A percentile compares a stretch with the other conserved stretches of the same genome.
Evolutionary conservation across 2,113 vertebrate species (phyloP).

Genomic region (Eupsittula cactorum): DNA sequence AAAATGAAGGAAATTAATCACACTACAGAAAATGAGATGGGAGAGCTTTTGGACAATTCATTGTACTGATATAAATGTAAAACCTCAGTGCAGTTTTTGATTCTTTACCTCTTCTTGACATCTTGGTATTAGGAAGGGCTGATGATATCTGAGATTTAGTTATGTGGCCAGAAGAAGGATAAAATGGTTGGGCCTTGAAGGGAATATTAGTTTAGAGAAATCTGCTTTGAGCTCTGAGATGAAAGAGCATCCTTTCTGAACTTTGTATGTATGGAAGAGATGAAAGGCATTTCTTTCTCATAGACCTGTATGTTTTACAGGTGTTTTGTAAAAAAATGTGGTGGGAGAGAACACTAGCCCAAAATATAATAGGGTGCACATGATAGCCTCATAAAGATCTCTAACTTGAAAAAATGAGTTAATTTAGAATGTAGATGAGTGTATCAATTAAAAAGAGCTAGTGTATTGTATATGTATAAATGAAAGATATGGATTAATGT

Average conservation of each 20-base stretch:
- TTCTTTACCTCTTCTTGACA: background rate
- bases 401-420: background rate
- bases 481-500: background rate
- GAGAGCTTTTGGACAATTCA: background rate
- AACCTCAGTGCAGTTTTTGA: background rate
- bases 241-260: background rate
- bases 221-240: background rate
- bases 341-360: accelerated
- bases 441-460: background rate
- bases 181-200: background rate
- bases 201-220: background rate
- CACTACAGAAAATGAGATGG: background rate
- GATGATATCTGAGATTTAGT: background rate
- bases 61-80: background rate
- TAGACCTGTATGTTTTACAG: background rate
- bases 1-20: background rate
- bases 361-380: accelerated
- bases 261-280: background rate
- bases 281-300: background rate
- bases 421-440: background rate
- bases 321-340: accelerated
- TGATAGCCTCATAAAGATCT: background rate
- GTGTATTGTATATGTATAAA: background rate
- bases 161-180: background rate
- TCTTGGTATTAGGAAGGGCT: background rate